Percentiles rank a stretch among this genome's conserved stretches.
These are phyloP conservation scores for Stratiomys singularior DNA, from an alignment of 2,888 invertebrate genomes.

Conservation along the genomic window DNA sequence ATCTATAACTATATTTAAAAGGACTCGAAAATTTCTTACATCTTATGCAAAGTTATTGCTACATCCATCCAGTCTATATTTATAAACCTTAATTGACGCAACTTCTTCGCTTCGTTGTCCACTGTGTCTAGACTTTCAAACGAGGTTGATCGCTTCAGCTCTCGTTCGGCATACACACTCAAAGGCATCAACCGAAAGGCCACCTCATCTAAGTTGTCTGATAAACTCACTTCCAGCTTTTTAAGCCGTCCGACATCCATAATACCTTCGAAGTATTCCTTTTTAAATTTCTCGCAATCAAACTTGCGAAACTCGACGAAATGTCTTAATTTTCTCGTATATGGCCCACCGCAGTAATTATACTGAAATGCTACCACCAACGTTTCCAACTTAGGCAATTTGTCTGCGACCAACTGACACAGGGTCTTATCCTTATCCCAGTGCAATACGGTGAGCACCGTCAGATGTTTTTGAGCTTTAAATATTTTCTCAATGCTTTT, in stretches of 20 bases:
- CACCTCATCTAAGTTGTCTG: not conserved
- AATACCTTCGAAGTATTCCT: not conserved
- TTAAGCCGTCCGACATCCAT: not conserved
- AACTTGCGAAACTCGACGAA: not conserved
- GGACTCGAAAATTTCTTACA: too few species aligned
- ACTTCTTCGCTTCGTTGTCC: not conserved
- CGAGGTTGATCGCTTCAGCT: not conserved
- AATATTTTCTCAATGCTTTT: not conserved
- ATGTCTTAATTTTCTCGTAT: slow-evolving; percentile 20
- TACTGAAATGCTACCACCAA: slow-evolving; percentile 1
- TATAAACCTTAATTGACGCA: not conserved
- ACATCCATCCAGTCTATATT: not conserved
- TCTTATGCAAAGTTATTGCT: not conserved
- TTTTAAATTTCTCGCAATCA: not conserved
- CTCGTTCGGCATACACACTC: not conserved
- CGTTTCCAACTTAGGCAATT: not conserved
- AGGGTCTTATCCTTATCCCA: slow-evolving; percentile 1
- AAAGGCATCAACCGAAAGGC: slow-evolving; percentile 6
- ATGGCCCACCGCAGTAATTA: slow-evolving; percentile 8
- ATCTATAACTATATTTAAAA: too few species aligned
- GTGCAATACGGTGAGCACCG: not conserved
- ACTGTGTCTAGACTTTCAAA: not conserved
- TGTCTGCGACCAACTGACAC: not conserved
- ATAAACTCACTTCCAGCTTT: slow-evolving; percentile 4
- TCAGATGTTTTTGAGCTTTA: slow-evolving; percentile 5